Percentiles rank a stretch among this genome's conserved stretches.
phyloP scores from a whole-genome alignment of 1,140 invertebrate species.

The Eulimnadia texana region DNA sequence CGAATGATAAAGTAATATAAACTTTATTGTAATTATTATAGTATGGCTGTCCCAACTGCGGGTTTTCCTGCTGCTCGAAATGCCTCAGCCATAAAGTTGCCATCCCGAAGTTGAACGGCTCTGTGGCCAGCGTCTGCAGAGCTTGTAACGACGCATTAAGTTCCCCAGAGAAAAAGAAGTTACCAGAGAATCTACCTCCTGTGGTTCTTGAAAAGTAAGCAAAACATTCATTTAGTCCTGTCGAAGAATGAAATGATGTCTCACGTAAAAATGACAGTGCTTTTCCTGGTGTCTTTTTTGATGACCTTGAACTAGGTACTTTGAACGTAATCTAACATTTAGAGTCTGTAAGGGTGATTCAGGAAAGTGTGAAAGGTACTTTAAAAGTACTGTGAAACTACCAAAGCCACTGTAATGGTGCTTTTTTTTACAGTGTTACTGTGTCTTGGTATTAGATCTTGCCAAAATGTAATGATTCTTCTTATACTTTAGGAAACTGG shows the following conservation, averaged over 20 bases:
- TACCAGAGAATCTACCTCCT: neutral
- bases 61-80: slow-evolving; percentile 12
- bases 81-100: slow-evolving; percentile 4
- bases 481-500: slow-evolving; percentile 24
- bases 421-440: too few species aligned
- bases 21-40: neutral
- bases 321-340: neutral
- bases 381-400: too few species aligned
- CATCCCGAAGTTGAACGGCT: neutral
- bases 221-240: neutral
- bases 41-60: slow-evolving; percentile 13
- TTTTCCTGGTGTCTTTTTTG: too few species aligned
- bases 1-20: too few species aligned
- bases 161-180: neutral
- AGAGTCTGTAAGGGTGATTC: neutral
- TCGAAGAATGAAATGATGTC: too few species aligned
- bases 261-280: too few species aligned
- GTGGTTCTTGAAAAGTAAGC: neutral
- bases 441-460: neutral
- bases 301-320: too few species aligned
- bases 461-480: neutral
- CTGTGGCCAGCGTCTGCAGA: neutral
- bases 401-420: too few species aligned
- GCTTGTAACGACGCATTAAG: neutral
- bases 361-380: too few species aligned